Evolutionary conservation across 1,140 invertebrate genomes (phyloP), one percentile per base, ranked within the genome.

Genomic region (Cheumatopsyche charites): DNA sequence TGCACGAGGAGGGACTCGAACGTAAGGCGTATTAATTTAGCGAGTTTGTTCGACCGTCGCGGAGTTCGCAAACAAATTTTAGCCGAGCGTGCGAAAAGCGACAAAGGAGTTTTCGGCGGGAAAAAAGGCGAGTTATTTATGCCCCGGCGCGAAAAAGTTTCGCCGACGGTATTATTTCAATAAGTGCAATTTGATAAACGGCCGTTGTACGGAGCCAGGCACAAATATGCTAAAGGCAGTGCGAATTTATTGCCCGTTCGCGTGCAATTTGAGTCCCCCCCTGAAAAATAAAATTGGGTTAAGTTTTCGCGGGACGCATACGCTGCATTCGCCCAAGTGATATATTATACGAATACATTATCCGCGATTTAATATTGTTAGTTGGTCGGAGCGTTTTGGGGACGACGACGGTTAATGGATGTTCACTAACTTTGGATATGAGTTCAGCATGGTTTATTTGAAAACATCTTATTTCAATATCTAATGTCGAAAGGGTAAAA

Each of bases 11-110:
- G 19, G 19, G 43, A 36, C 2, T 23, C 26, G 42, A 65, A 26
- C 25, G 62, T 52, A 42, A 11, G 26, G 62, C 23, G 65, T 65
- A 71, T 65, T 71, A 71, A 71, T 71, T 71, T 65, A 71, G 52
- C 62, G 65, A 71, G 61, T 71, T 71, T 52, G 70, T 25, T 21
- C 9, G n/a, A 45, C 19, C 4, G 47, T 47, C 63, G 21, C 25
- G 25, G 19, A 66, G 36, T 66, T 66, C 21, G 43, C 36, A 21
- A 66, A 66, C 63, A 66, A 66, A 66, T 47, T 66, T 66, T n/a
- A 11, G 43, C 43, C 43, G 43, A 21, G 19, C 26, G 55, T 17
- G 21, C 21, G 25, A 58, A 58, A 47, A 47, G 43, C 43, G 43
- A 15, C 43, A 15, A 47, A 47, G 43, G 13, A 13, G 43, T 6